phyloP scores from a whole-genome alignment of 2,888 invertebrate species.

The Caenorhabditis macrosperma region DNA sequence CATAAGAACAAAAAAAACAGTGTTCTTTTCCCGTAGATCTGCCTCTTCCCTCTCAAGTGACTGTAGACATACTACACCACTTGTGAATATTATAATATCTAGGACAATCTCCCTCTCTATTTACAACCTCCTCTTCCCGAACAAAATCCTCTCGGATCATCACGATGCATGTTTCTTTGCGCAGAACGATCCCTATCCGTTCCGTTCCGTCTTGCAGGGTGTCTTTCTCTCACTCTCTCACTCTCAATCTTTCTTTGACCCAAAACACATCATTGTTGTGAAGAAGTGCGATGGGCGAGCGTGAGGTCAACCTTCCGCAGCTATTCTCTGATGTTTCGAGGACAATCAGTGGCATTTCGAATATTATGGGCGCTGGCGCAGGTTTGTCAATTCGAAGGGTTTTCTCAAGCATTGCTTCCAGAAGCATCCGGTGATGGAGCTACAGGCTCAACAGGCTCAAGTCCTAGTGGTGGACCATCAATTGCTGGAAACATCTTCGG shows the following conservation, averaged over 20 bases:
- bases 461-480: conserved; percentile 22
- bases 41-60: conserved; percentile 29
- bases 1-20: no score
- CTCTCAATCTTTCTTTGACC: background rate
- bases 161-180: conserved; percentile 48
- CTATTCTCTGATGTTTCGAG: conserved; percentile 76
- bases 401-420: conserved; percentile 16
- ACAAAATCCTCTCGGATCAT: conserved; percentile 29
- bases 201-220: background rate
- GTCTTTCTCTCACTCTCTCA: background rate
- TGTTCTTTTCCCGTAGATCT: background rate
- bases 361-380: conserved; percentile 66
- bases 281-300: conserved; percentile 63
- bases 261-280: background rate
- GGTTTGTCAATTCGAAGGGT: no score
- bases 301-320: conserved; percentile 74
- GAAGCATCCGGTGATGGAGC: conserved; percentile 60
- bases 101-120: conserved; percentile 48
- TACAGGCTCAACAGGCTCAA: conserved; percentile 12
- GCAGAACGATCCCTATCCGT: background rate
- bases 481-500: conserved; percentile 59
- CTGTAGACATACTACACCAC: conserved; percentile 10
- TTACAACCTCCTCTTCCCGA: conserved; percentile 32
- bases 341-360: conserved; percentile 75
- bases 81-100: conserved; percentile 49